Conservation (phyloP, 2,113 vertebrate genomes). For the Atrichornis clamosus region DNA sequence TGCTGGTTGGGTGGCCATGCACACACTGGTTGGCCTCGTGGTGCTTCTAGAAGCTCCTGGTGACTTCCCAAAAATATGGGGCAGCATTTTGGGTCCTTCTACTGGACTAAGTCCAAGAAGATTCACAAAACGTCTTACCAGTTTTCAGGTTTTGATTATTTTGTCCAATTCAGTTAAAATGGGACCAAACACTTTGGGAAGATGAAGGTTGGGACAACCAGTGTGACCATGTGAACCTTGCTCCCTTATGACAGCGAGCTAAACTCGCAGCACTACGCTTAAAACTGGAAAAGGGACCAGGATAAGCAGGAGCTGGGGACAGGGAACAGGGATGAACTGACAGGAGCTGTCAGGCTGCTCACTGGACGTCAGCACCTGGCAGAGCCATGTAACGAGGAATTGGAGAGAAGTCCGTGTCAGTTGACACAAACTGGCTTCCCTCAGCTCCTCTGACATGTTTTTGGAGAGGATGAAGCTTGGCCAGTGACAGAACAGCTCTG, state of each 20-base stretch:
- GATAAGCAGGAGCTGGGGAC: background rate
- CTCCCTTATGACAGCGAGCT: background rate
- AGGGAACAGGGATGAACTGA: background rate
- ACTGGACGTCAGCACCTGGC: background rate
- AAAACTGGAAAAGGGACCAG: background rate
- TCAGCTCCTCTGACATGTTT: background rate
- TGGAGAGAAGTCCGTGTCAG: background rate
- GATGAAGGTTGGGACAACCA: background rate
- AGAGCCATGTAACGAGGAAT: fast-evolving
- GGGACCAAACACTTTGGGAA: background rate
- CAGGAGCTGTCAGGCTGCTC: background rate
- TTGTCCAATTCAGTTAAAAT: background rate
- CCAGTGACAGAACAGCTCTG: background rate
- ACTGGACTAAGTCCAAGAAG: background rate
- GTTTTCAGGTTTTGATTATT: background rate
- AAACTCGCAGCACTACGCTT: fast-evolving
- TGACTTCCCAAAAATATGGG: background rate
- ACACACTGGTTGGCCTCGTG: background rate
- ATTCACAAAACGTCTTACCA: background rate
- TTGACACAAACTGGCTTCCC: background rate
- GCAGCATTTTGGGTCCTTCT: background rate
- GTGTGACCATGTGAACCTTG: fast-evolving
- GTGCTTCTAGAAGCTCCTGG: background rate
- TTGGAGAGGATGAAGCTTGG: background rate
- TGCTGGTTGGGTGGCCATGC: background rate